Conservation (phyloP, 1,140 invertebrate species). For the Ladona fulva region DNA sequence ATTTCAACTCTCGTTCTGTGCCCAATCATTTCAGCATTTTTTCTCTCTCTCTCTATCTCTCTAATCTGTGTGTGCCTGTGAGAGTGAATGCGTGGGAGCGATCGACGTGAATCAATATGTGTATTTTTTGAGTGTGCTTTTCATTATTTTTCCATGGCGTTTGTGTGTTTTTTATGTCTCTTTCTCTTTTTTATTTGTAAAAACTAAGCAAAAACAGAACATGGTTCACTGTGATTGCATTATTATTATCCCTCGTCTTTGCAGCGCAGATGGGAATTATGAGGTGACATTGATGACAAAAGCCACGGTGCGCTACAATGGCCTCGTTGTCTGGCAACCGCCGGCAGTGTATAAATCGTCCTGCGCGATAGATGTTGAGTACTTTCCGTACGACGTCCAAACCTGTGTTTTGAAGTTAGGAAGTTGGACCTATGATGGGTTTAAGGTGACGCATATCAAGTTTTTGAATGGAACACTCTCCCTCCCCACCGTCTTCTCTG, state of each 20-base stretch:
- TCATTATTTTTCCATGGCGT: too few species aligned
- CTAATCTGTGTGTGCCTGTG: too few species aligned
- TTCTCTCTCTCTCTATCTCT: too few species aligned
- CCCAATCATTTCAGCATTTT: too few species aligned
- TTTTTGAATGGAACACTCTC: constrained; percentile 11
- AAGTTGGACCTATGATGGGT: constrained; percentile 41
- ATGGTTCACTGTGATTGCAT: constrained; percentile 2
- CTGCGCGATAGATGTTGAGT: constrained; percentile 47
- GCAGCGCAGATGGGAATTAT: constrained; percentile 49
- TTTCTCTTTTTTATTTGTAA: too few species aligned
- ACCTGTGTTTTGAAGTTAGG: constrained; percentile 43
- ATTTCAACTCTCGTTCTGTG: too few species aligned
- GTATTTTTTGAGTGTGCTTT: too few species aligned
- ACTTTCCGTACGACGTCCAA: constrained; percentile 45
- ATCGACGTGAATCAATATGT: too few species aligned
- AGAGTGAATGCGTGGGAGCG: too few species aligned
- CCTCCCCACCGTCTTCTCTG: background rate
- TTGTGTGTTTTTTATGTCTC: too few species aligned
- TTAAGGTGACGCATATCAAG: constrained; percentile 14
- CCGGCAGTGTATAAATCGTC: constrained; percentile 56
- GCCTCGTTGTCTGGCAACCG: constrained; percentile 45
- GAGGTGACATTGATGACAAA: constrained; percentile 52
- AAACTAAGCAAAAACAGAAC: too few species aligned
- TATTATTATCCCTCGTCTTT: constrained; percentile 17
- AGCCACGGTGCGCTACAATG: constrained; percentile 42